Evolutionary conservation across 2,888 invertebrate genomes (phyloP), one percentile per base, ranked within the genome.

Genomic region (Graphium colonna): DNA sequence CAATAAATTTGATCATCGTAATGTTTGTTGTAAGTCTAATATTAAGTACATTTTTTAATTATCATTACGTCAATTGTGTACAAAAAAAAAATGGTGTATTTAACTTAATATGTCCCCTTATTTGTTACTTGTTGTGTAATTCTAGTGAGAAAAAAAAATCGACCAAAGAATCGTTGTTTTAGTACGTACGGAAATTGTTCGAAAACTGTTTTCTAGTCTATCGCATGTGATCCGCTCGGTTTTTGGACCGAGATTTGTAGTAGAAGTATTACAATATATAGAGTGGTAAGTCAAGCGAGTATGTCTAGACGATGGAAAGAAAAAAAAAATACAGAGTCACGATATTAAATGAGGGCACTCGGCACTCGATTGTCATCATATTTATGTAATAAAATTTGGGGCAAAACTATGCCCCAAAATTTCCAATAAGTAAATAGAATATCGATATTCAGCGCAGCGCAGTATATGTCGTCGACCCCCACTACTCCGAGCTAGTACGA

Each of bases 131-230:
- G 70, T 75, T 79, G 70, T 67, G 59, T 80, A 80, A 76, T 75
- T 71, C 55, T 73, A 71, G 64, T 77, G 73, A 74, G 12, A 36
- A 13, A 36, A 36, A n/a, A 36, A 36, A 65, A 74, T 72, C 71
- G 82, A 82, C 82, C 83, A 83, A 81, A 49, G 26, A 45, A 33
- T 76, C 67, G 77, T 82, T 82, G 70, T 75, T 79, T 79, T 75
- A 73, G 69, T 75, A 60, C 7, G 43, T 54, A 45, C 28, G 60
- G 57, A 67, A 61, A 57, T 74, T 64, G 64, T 74, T 79, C 66
- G n/a, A 59, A 67, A 21, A 74, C 76, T 63, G 56, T 77, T 76
- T 21, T 80, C 69, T 78, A 79, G 75, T 75, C 63, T 69, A 67
- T 66, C 55, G 47, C 33, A 43, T 53, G 43, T 53, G 46, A 36